Evolutionary conservation across 92 coral and sea anemone species (phyloP), one percentile per base, ranked within the genome.

Genomic region (Anthopleura xanthogrammica): DNA sequence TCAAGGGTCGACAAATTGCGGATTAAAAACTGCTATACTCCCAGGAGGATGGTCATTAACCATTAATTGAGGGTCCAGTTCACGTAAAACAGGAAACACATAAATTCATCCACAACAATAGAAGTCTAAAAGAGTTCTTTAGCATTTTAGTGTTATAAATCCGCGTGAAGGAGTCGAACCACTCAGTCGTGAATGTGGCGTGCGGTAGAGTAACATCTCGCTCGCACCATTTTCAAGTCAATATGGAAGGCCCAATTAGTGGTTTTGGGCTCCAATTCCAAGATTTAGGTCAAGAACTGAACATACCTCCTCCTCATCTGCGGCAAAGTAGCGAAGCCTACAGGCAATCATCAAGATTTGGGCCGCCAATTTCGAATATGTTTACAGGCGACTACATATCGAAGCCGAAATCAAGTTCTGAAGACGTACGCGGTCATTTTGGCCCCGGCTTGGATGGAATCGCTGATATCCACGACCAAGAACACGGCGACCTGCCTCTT

Each of bases 31-130:
- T 87, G 85, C 89, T 86, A 90, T 90, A 87, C 91, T 88, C 95
- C 95, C 95, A 89, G 83, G 95, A 88, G 98, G 94, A 92, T 75
- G 83, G 98, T 91, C 98, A 89, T 94, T 91, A 94, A 94, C 88
- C 88, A 91, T 89, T 94, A 94, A 94, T 94, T 94, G 98, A 87
- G 93, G 92, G 85, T 62, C 89, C 92, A 86, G 92, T 89, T 95
- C 94, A 94, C 98, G 98, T 89, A 93, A 91, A 84, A 91, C 98
- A 94, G 98, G 98, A 94, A 94, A 90, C 90, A 93, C 94, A 94
- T 94, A 89, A 94, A 94, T 94, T 94, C 93, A 87, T 65, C 81
- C 88, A 86, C 85, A 89, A 94, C 98, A 94, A 94, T 94, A 90
- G 98, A 80, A 79, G 90, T 81, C 97, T 86, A 88, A 88, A 92